Base-by-base conservation (phyloP, 2,113 vertebrate species). In the Clarias batrachus region DNA sequence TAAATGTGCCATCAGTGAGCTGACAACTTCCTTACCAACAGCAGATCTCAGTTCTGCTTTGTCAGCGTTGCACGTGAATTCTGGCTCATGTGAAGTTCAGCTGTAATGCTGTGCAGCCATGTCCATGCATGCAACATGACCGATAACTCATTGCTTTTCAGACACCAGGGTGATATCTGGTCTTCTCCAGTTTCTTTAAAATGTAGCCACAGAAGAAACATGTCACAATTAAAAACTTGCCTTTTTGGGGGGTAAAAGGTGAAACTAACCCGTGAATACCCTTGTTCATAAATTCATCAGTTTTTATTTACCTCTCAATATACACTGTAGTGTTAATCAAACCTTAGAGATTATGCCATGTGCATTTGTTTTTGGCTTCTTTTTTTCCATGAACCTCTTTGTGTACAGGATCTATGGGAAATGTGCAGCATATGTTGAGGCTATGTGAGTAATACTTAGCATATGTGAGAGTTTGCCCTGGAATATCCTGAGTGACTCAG, bases 371-470 rank as follows among this genome's bases (percentile, higher is more conserved):
- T 79, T 17, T 56, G 13, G 16, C 13, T 27, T 30, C 5, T 56
- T 56, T n/a, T 41, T 14, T 10, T 9, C 10, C 10, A 21, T 84
- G 27, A 27, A 60, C n/a, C 25, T 27, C 54, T 27, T 66, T 57
- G 11, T 70, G 16, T 66, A 82, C 30, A 62, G 21, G 30, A 62
- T 62, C 30, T 41, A 33, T 37, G n/a, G 17, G 54, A 60, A 60
- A 62, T 80, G 30, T 37, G 25, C 30, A 37, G 60, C 30, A 70
- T 30, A 83, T 83, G 10, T 70, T 56, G 21, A 54, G 70, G n/a
- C n/a, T 70, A 57, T 48, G 41, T 56, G 48, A 54, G 81, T 54
- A 83, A 83, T 70, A 60, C 12, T 33, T 83, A 71, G 60, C 74
- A 63, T 68, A 56, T 66, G 60, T 78, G 19, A 78, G 73, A 9